These are phyloP conservation scores for Lepus europaeus DNA, from an alignment of 2,113 vertebrate genomes.

Conservation along the genomic window DNA sequence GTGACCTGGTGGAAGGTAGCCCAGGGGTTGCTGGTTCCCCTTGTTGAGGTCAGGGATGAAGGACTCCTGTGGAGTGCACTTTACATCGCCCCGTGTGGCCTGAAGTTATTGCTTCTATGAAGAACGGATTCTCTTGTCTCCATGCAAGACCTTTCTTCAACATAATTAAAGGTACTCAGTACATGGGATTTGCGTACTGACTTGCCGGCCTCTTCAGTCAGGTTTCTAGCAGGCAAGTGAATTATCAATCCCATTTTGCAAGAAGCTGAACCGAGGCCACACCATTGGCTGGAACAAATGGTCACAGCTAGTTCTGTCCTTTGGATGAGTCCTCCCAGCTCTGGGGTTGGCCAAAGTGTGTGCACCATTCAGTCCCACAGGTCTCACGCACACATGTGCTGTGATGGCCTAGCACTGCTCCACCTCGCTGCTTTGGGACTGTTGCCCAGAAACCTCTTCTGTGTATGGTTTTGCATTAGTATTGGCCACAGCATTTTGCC, in stretches of 20 bases:
- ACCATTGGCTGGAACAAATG: neutral
- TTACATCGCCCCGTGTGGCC: neutral
- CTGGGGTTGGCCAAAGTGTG: constrained; percentile 28
- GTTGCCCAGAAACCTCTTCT: neutral
- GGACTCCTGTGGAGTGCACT: neutral
- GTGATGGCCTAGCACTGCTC: neutral
- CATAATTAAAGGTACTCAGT: constrained; percentile 34
- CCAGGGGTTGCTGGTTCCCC: neutral
- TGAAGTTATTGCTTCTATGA: neutral
- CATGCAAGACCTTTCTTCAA: neutral
- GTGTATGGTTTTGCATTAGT: neutral
- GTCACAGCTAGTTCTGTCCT: constrained; percentile 24
- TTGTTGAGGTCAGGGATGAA: constrained; percentile 5
- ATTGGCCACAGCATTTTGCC: neutral
- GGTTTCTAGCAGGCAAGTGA: neutral
- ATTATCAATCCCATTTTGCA: constrained; percentile 22
- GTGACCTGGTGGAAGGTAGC: neutral
- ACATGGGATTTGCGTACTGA: constrained; percentile 13
- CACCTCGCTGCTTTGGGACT: too few species aligned
- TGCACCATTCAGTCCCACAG: neutral
- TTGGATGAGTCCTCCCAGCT: neutral
- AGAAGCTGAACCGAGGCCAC: constrained; percentile 25
- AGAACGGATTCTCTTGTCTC: neutral
- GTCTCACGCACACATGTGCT: neutral
- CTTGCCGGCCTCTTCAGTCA: constrained; percentile 25